A percentile compares a stretch with the other conserved stretches of the same genome.
phyloP scores from a whole-genome alignment of 2,888 invertebrate species.

The Scelioninae gen. 1 region DNA sequence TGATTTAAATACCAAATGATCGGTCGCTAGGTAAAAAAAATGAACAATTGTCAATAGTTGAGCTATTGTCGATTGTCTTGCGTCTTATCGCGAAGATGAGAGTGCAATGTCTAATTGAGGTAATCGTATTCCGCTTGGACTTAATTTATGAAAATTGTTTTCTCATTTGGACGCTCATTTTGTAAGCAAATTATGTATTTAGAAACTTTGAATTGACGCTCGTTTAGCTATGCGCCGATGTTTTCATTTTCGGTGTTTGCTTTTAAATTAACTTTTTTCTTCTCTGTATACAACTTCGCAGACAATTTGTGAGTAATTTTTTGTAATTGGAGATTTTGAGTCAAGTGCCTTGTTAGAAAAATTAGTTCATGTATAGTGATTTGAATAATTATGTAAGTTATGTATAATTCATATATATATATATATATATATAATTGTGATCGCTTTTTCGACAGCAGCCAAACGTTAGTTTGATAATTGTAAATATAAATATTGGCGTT shows the following conservation, averaged over 20 bases:
- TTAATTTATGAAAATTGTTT: slow-evolving; percentile 25
- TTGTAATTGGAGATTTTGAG: no score
- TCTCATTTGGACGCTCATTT: slow-evolving; percentile 13
- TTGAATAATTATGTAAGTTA: no score
- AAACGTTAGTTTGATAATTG: no score
- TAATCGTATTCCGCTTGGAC: slow-evolving; percentile 2
- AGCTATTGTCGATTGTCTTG: slow-evolving; percentile 18
- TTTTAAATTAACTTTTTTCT: no score
- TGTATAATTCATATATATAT: no score
- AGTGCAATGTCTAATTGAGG: slow-evolving; percentile 24
- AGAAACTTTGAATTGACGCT: neutral
- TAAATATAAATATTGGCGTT: no score
- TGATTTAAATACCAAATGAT: slow-evolving; percentile 52
- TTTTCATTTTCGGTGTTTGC: neutral
- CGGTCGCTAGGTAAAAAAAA: slow-evolving; percentile 11
- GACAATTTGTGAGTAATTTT: no score
- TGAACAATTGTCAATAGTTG: slow-evolving; percentile 25
- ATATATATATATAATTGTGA: no score
- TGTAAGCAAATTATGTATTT: slow-evolving; percentile 10
- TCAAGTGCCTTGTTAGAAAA: no score
- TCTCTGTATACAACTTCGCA: no score
- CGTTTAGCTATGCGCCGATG: neutral
- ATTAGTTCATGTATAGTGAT: no score
- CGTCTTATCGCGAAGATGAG: slow-evolving; percentile 27
- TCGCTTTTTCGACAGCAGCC: no score